Conservation (phyloP, 2,797 vertebrate genomes). For the Diceros bicornis region DNA sequence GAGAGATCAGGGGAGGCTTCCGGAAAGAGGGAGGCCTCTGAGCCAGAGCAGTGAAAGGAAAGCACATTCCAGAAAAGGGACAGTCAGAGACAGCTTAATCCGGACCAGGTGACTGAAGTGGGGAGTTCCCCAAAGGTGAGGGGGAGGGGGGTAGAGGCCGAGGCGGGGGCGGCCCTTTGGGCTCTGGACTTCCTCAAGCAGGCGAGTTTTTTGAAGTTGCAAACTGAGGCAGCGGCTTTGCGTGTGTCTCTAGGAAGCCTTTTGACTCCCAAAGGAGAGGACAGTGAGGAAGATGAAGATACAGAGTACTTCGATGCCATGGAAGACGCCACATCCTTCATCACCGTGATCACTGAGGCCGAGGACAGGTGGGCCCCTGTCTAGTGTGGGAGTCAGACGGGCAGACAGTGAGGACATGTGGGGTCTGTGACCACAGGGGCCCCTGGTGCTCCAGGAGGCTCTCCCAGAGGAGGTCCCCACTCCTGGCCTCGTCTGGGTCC, state of each 20-base stretch:
- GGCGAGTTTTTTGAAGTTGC: fast-evolving
- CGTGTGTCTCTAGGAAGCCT: slow-evolving; percentile 66
- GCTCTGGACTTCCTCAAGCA: not conserved
- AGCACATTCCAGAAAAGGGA: not conserved
- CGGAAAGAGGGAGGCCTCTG: not conserved
- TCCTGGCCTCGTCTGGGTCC: not conserved
- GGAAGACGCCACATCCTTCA: slow-evolving; percentile 98
- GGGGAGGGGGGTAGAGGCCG: fast-evolving
- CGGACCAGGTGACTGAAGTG: no score
- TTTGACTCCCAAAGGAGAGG: slow-evolving; percentile 93
- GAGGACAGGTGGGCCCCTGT: slow-evolving; percentile 93
- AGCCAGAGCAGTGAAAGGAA: not conserved
- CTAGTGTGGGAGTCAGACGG: not conserved
- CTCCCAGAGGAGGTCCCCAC: not conserved
- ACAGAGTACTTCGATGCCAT: slow-evolving; percentile 99
- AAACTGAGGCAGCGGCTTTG: not conserved
- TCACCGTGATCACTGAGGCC: slow-evolving; percentile 97
- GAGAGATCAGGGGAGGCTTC: not conserved
- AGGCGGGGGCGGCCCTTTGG: no score
- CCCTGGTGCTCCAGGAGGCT: not conserved
- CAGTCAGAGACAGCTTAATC: no score
- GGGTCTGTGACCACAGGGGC: not conserved
- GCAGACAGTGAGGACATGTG: not conserved
- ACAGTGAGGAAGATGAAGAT: slow-evolving; percentile 99
- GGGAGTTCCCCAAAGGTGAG: fast-evolving